phyloP scores from a whole-genome alignment of 2,113 vertebrate species.

The Hucho hucho region DNA sequence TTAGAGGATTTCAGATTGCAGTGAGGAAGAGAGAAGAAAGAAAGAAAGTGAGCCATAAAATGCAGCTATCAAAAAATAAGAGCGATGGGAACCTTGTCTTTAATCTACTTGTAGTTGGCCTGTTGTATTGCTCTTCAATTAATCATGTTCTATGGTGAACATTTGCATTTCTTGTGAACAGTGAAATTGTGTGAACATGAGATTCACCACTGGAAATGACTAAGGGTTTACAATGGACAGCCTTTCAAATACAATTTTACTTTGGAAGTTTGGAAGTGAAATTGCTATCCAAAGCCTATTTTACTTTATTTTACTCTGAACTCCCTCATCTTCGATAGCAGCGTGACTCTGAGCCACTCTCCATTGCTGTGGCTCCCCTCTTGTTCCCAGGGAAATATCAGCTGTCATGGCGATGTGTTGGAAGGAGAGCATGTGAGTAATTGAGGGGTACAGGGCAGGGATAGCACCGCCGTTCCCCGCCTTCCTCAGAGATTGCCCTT shows the following conservation, averaged over 20 bases:
- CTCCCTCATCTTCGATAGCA: not conserved
- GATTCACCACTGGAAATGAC: no score
- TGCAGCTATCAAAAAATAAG: conserved; percentile 62
- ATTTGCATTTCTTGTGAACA: no score
- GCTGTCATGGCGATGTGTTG: conserved; percentile 26
- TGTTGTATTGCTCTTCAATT: not conserved
- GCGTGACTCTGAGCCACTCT: conserved; percentile 1
- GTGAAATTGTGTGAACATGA: no score
- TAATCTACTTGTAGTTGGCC: not conserved
- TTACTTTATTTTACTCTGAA: no score
- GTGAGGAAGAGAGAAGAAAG: conserved; percentile 48
- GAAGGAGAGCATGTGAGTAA: conserved; percentile 37
- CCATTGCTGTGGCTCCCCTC: conserved; percentile 8
- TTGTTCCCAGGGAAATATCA: conserved; percentile 36
- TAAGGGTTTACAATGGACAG: no score
- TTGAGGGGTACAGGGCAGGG: conserved; percentile 22
- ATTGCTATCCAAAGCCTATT: no score
- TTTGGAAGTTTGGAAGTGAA: no score
- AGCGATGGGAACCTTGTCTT: conserved; percentile 26
- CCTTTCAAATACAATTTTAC: no score
- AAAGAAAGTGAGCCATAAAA: conserved; percentile 33
- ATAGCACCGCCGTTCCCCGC: conserved; percentile 17
- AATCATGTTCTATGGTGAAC: no score
- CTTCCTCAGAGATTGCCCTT: conserved; percentile 26
- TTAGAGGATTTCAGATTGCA: conserved; percentile 67